phyloP scores from a whole-genome alignment of 2,113 vertebrate species.

The Corvus hawaiiensis region DNA sequence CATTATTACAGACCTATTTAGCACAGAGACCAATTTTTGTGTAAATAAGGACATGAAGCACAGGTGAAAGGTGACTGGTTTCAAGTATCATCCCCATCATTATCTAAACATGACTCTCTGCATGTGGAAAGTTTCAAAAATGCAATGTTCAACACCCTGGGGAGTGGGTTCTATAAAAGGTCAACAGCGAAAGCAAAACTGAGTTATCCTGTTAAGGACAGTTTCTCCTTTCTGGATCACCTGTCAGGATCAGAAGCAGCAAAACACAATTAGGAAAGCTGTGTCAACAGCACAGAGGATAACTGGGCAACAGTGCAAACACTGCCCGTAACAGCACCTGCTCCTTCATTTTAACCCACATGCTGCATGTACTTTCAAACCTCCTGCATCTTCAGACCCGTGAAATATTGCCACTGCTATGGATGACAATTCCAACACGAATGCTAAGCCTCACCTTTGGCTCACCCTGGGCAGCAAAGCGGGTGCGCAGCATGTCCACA shows the following conservation, averaged over 20 bases:
- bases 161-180: background rate
- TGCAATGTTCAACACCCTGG: background rate
- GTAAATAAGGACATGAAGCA: background rate
- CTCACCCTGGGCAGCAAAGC: conserved; percentile 94
- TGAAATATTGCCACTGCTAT: background rate
- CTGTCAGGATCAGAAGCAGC: background rate
- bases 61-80: background rate
- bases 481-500: conserved; percentile 89
- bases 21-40: background rate
- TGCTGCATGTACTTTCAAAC: background rate
- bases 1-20: background rate
- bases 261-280: background rate
- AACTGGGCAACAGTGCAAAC: background rate
- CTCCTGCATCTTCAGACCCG: background rate
- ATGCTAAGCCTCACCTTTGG: conserved; percentile 78
- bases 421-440: rapidly evolving
- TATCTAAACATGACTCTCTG: background rate
- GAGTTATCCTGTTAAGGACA: background rate
- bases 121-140: background rate
- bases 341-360: background rate
- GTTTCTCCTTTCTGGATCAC: background rate
- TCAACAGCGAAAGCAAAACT: background rate
- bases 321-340: background rate
- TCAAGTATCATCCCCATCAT: background rate
- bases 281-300: background rate